phyloP scores from a whole-genome alignment of 1,140 invertebrate species.

The Caenorhabditis remanei region DNA sequence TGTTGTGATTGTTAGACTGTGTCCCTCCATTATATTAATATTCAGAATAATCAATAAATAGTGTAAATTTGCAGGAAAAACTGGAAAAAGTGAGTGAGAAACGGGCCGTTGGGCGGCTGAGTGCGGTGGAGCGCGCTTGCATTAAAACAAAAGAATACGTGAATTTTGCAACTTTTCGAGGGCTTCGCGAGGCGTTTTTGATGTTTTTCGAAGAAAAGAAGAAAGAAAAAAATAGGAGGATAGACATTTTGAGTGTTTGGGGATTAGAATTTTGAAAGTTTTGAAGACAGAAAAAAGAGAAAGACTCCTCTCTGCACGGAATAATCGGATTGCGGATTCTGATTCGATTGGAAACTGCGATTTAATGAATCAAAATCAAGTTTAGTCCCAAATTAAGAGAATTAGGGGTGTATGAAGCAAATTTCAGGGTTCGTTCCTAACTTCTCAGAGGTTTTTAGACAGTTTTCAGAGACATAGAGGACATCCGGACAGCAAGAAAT shows the following conservation, averaged over 20 bases:
- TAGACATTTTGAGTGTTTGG: neutral
- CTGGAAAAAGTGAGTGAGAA: neutral
- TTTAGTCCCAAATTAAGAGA: too few relatives aligned
- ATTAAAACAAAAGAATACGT: neutral
- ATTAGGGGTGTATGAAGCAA: too few relatives aligned
- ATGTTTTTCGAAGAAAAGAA: neutral
- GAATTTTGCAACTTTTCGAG: neutral
- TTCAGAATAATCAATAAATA: neutral
- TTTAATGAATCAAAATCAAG: too few relatives aligned
- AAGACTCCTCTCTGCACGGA: too few relatives aligned
- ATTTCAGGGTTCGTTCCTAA: too few relatives aligned
- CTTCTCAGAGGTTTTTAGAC: too few relatives aligned
- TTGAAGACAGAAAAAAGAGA: neutral
- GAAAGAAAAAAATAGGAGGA: neutral
- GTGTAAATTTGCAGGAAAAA: neutral
- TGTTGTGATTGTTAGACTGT: slow-evolving; percentile 31
- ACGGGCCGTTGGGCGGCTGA: slow-evolving; percentile 7
- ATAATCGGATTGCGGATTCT: too few relatives aligned
- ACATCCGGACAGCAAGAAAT: too few relatives aligned
- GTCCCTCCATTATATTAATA: neutral
- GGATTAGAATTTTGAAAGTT: too few relatives aligned
- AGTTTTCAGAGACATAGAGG: too few relatives aligned
- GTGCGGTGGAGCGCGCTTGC: slow-evolving; percentile 10
- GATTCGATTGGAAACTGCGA: too few relatives aligned
- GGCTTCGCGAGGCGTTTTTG: too few relatives aligned